Conservation (phyloP, 2,888 invertebrate genomes). For the Pachliopta kotzebuea region DNA sequence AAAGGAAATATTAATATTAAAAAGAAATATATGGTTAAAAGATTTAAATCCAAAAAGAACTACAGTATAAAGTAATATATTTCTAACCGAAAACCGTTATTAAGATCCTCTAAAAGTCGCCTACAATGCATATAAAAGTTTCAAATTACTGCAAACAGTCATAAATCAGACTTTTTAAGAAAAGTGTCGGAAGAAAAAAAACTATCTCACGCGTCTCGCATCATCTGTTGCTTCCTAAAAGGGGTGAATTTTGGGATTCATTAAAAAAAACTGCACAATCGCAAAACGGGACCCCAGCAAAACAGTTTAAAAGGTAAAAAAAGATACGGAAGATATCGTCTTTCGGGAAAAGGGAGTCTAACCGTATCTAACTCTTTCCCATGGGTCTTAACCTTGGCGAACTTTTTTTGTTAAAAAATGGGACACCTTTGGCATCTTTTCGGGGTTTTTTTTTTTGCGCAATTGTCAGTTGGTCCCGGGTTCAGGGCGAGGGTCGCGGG, state of each 20-base stretch:
- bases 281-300: constrained; percentile 60
- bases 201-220: constrained; percentile 72
- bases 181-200: constrained; percentile 49
- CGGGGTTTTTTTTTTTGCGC: constrained; percentile 54
- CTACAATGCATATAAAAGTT: constrained; percentile 70
- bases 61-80: background rate
- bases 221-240: constrained; percentile 72
- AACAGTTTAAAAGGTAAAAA: constrained; percentile 52
- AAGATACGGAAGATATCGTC: constrained; percentile 65
- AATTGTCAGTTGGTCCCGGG: constrained; percentile 45
- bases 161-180: constrained; percentile 64
- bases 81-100: constrained; percentile 57
- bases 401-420: constrained; percentile 70
- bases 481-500: constrained; percentile 63
- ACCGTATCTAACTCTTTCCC: constrained; percentile 78
- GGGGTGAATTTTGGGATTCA: constrained; percentile 66
- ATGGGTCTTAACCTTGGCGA: constrained; percentile 78
- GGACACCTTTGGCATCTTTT: constrained; percentile 79
- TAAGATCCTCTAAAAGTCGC: constrained; percentile 53
- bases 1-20: too few species aligned
- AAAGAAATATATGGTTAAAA: too few species aligned
- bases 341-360: constrained; percentile 55
- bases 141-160: constrained; percentile 79
- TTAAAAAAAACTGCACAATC: constrained; percentile 47
- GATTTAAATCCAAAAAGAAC: too few species aligned